These are phyloP conservation scores for Distichodus sexfasciatus DNA, from an alignment of 2,797 vertebrate genomes.

Conservation along the genomic window DNA sequence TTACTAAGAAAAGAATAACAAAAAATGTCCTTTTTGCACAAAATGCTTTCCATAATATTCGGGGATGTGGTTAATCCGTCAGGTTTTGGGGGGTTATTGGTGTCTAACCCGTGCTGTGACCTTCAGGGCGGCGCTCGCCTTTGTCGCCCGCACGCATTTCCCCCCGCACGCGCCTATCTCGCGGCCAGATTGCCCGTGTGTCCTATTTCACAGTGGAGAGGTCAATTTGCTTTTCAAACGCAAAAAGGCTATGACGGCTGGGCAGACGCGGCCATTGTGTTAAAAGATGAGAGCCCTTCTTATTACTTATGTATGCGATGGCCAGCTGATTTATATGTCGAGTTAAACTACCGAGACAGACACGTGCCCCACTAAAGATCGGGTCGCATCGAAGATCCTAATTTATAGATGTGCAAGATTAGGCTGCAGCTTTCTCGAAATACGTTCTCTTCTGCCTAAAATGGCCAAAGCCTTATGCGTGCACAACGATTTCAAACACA, in stretches of 20 bases:
- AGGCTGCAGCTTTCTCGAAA: no score
- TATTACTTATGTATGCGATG: slow-evolving; percentile 84
- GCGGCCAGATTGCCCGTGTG: slow-evolving; percentile 84
- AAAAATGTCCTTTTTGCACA: background rate
- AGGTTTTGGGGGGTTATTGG: slow-evolving; percentile 42
- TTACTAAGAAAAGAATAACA: no score
- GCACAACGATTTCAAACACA: no score
- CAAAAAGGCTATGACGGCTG: slow-evolving; percentile 68
- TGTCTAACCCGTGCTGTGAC: slow-evolving; percentile 50
- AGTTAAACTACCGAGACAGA: slow-evolving; percentile 77
- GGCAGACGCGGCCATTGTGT: slow-evolving; percentile 77
- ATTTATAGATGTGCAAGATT: slow-evolving; percentile 35
- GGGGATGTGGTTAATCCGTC: slow-evolving; percentile 3
- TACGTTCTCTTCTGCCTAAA: no score
- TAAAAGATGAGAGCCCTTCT: slow-evolving; percentile 77
- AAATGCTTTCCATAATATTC: background rate
- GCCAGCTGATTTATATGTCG: slow-evolving; percentile 78
- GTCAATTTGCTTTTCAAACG: slow-evolving; percentile 89
- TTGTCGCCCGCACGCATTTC: slow-evolving; percentile 58
- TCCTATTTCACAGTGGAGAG: slow-evolving; percentile 82
- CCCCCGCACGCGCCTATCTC: slow-evolving; percentile 83
- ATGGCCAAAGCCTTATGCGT: no score
- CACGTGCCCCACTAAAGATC: slow-evolving; percentile 66
- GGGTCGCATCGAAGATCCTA: slow-evolving; percentile 25
- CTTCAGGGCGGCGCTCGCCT: slow-evolving; percentile 58